Evolutionary conservation across 2,113 vertebrate species (phyloP), one percentile per base, ranked within the genome.

Genomic region (Pithys albifrons): DNA sequence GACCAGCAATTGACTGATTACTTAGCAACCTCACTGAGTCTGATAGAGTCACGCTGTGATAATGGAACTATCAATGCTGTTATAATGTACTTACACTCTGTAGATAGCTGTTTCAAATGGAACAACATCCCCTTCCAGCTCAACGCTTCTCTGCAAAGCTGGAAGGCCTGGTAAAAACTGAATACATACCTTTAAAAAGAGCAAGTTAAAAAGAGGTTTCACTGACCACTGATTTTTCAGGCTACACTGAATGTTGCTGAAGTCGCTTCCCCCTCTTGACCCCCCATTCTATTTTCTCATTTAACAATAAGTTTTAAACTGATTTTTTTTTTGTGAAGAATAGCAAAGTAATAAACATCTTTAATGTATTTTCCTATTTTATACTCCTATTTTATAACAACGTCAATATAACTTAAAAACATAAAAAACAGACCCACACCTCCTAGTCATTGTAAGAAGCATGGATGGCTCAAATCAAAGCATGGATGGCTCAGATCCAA

Each of bases 1-100:
- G 95, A 93, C 78, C 84, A 74, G 84, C 93, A 97, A 96, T 76
- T 98, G 97, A 97, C 96, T 96, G 97, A 98, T 97, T 97, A 96
- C 95, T 97, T 96, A 88, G 97, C 96, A 97, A 96, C 89, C 41
- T 59, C 81, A 65, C 89, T 1, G 37, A 95, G 78, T 67, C 88
- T 80, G 89, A 94, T 82, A 70, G 66, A 96, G 95, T 96, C 97
- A 95, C 8, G 59, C 97, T 97, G 98, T 96, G 97, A 97, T 97
- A 98, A 98, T 97, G 96, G 97, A 97, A 92, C 82, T 96, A 95
- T 97, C 96, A 95, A 65, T 96, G 97, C 89, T 95, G 82, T 91
- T 97, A 90, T 94, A 94, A 97, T 62, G 88, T 75, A 79, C 96
- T 97, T 94, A 88, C 49, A 93, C 94, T 82, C 69, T n/a, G 72